These are phyloP conservation scores for Pachyramphus minor DNA, from an alignment of 2,113 vertebrate species.

Conservation along the genomic window DNA sequence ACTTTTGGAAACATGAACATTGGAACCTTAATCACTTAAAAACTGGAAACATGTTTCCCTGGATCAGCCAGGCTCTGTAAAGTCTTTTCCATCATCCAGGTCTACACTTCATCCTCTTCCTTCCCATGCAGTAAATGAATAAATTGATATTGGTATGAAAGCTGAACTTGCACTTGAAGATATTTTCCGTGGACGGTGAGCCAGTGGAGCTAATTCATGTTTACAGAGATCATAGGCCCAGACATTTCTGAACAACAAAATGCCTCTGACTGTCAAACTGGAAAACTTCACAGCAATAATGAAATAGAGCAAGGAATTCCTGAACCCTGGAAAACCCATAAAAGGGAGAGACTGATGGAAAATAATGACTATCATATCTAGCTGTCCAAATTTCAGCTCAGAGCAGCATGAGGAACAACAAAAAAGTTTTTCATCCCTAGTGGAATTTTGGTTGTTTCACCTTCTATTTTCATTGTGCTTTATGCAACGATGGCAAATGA, in stretches of 20 bases:
- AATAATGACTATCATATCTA: not conserved
- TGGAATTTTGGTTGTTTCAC: not conserved
- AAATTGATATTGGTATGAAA: not conserved
- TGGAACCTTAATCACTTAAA: not conserved
- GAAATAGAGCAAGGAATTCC: not conserved
- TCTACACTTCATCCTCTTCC: not conserved
- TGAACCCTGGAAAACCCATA: not conserved
- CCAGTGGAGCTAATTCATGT: not conserved
- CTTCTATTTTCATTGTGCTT: not conserved
- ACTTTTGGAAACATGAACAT: not conserved
- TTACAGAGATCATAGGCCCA: not conserved
- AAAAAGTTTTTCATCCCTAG: fast-evolving
- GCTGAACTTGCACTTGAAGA: not conserved
- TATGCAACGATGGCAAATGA: not conserved
- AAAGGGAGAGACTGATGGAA: not conserved
- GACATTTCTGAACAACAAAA: not conserved
- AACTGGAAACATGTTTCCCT: not conserved
- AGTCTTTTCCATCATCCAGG: not conserved
- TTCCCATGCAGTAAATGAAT: not conserved
- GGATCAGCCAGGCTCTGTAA: not conserved
- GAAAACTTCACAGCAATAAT: not conserved
- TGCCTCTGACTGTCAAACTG: not conserved
- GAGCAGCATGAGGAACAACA: not conserved
- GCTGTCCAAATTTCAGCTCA: not conserved
- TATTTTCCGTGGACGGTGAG: not conserved